A percentile compares a stretch with the other conserved stretches of the same genome.
These are phyloP conservation scores for Chaunax sp. DNA, from an alignment of 2,797 vertebrate species.

Conservation along the genomic window DNA sequence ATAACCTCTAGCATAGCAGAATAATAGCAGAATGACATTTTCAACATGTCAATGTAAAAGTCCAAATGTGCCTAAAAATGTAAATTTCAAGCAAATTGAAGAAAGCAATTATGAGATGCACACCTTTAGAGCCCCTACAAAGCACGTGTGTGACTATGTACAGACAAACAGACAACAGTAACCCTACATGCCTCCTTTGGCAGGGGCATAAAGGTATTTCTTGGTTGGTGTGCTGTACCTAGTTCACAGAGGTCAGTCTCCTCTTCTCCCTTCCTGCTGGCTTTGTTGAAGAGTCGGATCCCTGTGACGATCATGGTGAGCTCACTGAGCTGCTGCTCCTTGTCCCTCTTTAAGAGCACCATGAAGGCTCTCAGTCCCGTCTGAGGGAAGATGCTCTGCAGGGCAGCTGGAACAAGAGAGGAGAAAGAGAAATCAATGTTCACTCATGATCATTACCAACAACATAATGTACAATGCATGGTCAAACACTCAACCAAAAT, in stretches of 20 bases:
- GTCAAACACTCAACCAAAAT: not conserved
- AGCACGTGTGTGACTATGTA: no score
- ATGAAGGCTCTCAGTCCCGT: conserved; percentile 87
- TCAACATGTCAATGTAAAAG: no score
- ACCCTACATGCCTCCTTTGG: no score
- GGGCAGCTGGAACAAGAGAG: conserved; percentile 82
- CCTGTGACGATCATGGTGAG: conserved; percentile 89
- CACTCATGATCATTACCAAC: not conserved
- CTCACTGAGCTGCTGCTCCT: conserved; percentile 89
- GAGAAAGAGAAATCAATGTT: not conserved
- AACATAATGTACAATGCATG: not conserved
- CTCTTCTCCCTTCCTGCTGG: conserved; percentile 82
- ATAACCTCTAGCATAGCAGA: no score
- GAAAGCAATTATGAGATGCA: no score
- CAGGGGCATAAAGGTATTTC: no score
- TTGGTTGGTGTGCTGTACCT: conserved; percentile 25
- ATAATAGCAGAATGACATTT: no score
- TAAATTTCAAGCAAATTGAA: no score
- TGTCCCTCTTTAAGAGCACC: conserved; percentile 86
- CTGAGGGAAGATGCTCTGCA: conserved; percentile 92
- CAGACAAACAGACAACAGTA: no score
- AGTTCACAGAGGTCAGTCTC: conserved; percentile 69
- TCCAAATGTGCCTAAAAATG: no score
- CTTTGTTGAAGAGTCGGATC: conserved; percentile 91
- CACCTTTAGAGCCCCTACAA: no score